Evolutionary conservation across 2,888 invertebrate genomes (phyloP).

Genomic region (Idaea dimidiata): DNA sequence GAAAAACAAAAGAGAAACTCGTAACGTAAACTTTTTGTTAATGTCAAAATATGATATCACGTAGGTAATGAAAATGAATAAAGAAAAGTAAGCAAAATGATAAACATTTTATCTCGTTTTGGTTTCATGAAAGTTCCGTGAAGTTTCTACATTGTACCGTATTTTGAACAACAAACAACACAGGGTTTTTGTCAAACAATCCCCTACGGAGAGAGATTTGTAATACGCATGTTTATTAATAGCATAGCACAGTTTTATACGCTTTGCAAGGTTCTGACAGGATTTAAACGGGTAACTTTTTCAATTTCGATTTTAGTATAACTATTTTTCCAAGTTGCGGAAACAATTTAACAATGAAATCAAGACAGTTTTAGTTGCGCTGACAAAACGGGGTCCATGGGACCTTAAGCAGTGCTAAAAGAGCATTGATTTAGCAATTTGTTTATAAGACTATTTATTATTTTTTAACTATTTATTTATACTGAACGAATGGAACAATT

Average conservation of each 20-base stretch:
- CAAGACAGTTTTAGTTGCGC: not conserved
- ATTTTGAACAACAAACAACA: not conserved
- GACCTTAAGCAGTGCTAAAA: not conserved
- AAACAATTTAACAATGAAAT: not conserved
- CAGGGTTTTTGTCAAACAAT: conserved; percentile 13
- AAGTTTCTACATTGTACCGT: not conserved
- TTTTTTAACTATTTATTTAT: too few relatives aligned
- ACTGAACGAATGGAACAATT: too few relatives aligned
- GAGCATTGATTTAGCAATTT: not conserved
- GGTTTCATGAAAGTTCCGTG: not conserved
- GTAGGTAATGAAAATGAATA: not conserved
- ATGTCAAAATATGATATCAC: not conserved
- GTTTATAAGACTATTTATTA: too few relatives aligned
- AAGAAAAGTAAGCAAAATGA: not conserved
- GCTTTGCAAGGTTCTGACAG: too few relatives aligned
- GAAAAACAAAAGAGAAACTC: too few relatives aligned
- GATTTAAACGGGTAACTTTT: too few relatives aligned
- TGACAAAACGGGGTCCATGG: not conserved
- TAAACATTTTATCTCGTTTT: not conserved
- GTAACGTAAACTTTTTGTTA: not conserved
- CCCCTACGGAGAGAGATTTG: not conserved
- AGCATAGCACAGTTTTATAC: too few relatives aligned
- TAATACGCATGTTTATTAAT: not conserved
- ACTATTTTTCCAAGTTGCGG: not conserved
- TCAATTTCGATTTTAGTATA: too few relatives aligned